Evolutionary conservation across 2,797 vertebrate genomes (phyloP).

Genomic region (Benthosema pterotum): DNA sequence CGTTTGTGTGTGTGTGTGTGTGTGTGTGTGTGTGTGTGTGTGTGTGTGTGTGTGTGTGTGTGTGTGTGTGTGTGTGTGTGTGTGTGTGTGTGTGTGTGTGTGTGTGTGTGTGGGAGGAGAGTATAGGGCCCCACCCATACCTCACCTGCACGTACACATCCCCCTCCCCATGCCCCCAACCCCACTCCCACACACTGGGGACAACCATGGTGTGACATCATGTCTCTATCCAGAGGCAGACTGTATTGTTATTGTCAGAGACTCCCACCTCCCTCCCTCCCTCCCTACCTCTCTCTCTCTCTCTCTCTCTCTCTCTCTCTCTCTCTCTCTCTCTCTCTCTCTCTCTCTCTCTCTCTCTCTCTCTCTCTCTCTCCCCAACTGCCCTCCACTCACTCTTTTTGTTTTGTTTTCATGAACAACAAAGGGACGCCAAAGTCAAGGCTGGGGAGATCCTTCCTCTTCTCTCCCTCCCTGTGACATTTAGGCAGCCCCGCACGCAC

Average conservation of each 20-base stretch:
- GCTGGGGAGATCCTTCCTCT: conserved; percentile 71
- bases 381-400: conserved; percentile 50
- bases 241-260: conserved; percentile 70
- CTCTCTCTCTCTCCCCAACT: conserved; percentile 20
- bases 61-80: no score
- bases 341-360: conserved; percentile 49
- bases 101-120: conserved; percentile 45
- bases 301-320: conserved; percentile 29
- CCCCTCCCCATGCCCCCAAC: conserved; percentile 22
- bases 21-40: no score
- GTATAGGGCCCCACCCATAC: conserved; percentile 75
- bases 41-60: no score
- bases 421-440: conserved; percentile 77
- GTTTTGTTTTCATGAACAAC: conserved; percentile 77
- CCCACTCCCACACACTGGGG: conserved; percentile 60
- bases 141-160: neutral
- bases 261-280: conserved; percentile 48
- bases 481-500: conserved; percentile 57
- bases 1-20: no score
- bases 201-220: conserved; percentile 76
- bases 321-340: conserved; percentile 31
- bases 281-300: conserved; percentile 29
- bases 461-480: conserved; percentile 64
- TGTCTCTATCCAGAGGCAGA: conserved; percentile 74
- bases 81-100: conserved; percentile 13